Percentiles rank a stretch among this genome's conserved stretches.
Conservation (phyloP, 37 sponge, comb jelly and placozoan species). For the Bolinopsis microptera region DNA sequence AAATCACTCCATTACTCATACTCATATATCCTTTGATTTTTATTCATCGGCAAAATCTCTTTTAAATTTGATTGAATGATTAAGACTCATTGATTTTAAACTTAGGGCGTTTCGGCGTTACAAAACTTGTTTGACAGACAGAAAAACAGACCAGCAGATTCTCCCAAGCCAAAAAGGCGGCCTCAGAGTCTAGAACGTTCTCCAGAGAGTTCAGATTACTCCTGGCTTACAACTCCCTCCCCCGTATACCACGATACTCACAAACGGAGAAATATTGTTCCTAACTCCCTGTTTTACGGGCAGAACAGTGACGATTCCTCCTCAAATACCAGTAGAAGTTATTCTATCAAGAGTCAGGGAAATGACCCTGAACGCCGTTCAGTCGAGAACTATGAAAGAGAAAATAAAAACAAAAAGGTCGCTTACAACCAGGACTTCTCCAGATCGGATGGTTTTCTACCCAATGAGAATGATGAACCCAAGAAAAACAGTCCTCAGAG, state of each 20-base stretch:
- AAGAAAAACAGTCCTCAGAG: background rate
- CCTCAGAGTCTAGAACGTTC: background rate
- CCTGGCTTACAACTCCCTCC: background rate
- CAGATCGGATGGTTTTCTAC: too few relatives aligned
- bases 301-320: background rate
- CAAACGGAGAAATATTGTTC: constrained; percentile 14
- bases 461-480: background rate
- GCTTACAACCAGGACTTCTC: background rate
- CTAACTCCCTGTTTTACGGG: background rate
- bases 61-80: too few relatives aligned
- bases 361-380: background rate
- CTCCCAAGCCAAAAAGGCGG: background rate
- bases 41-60: too few relatives aligned
- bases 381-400: background rate
- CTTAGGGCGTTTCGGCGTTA: background rate
- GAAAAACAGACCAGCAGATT: background rate
- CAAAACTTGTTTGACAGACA: constrained; percentile 16
- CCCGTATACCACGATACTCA: background rate
- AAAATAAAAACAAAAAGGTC: too few relatives aligned
- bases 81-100: background rate
- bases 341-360: background rate
- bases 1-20: too few relatives aligned
- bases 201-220: background rate
- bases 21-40: too few relatives aligned
- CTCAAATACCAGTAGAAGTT: background rate